Conservation (phyloP, 2,797 vertebrate genomes). For the Anabacerthia variegaticeps region DNA sequence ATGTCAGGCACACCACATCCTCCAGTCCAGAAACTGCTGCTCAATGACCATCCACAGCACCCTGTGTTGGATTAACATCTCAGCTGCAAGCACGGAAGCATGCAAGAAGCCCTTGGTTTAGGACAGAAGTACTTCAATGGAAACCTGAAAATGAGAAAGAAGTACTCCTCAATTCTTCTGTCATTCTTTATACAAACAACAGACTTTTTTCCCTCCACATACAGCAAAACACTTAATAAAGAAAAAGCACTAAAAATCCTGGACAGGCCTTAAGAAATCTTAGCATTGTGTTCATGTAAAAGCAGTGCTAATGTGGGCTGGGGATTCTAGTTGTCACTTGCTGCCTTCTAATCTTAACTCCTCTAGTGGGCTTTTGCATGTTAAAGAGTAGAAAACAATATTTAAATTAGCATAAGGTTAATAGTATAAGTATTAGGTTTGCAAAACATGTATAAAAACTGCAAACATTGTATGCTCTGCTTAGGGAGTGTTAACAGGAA, state of each 20-base stretch:
- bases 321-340: not conserved
- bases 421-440: not conserved
- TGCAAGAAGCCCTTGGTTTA: not conserved
- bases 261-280: not conserved
- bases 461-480: not conserved
- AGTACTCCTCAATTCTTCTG: not conserved
- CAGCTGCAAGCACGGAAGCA: not conserved
- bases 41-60: not conserved
- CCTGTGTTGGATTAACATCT: not conserved
- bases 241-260: not conserved
- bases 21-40: not conserved
- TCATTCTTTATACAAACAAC: not conserved
- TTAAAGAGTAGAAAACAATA: not conserved
- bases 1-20: rapidly evolving
- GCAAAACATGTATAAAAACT: not conserved
- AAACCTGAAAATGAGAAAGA: not conserved
- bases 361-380: not conserved
- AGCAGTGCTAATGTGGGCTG: not conserved
- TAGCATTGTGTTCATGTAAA: not conserved
- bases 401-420: slow-evolving; percentile 21
- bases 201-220: not conserved
- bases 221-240: not conserved
- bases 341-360: not conserved
- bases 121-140: not conserved
- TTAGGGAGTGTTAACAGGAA: not conserved